phyloP scores from a whole-genome alignment of 1,140 invertebrate genomes.

The Ceratina australensis region DNA sequence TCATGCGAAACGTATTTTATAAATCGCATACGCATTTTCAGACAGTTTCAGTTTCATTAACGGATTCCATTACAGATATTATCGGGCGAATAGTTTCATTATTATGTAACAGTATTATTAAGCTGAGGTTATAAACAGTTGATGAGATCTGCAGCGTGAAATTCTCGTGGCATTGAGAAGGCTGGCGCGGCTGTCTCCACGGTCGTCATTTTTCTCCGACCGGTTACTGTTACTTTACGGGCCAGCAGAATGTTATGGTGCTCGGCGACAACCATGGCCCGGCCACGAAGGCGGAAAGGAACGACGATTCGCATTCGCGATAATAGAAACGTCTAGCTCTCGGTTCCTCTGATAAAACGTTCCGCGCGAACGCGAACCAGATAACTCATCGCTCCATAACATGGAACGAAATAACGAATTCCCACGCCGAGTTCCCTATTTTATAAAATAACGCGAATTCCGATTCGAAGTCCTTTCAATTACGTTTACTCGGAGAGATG shows the following conservation, averaged over 20 bases:
- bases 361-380: slow-evolving; percentile 22
- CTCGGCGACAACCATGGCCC: neutral
- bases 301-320: slow-evolving; percentile 51
- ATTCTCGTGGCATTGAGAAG: slow-evolving; percentile 20
- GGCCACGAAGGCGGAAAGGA: slow-evolving; percentile 40
- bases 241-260: neutral
- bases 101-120: too few relatives aligned
- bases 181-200: slow-evolving; percentile 11
- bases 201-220: slow-evolving; percentile 5
- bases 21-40: too few relatives aligned
- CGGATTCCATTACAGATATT: too few relatives aligned
- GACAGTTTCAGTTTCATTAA: too few relatives aligned
- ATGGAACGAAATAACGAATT: slow-evolving; percentile 41
- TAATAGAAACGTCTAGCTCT: slow-evolving; percentile 52
- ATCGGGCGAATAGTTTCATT: too few relatives aligned
- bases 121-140: too few relatives aligned
- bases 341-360: slow-evolving; percentile 38
- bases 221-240: slow-evolving; percentile 27
- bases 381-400: slow-evolving; percentile 42
- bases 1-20: too few relatives aligned
- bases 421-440: neutral
- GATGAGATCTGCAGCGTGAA: neutral
- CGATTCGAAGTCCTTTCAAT: neutral
- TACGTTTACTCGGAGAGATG: neutral
- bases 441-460: neutral